A percentile compares a stretch with the other conserved stretches of the same genome.
phyloP scores from a whole-genome alignment of 2,797 vertebrate genomes.

The Anabacerthia variegaticeps region DNA sequence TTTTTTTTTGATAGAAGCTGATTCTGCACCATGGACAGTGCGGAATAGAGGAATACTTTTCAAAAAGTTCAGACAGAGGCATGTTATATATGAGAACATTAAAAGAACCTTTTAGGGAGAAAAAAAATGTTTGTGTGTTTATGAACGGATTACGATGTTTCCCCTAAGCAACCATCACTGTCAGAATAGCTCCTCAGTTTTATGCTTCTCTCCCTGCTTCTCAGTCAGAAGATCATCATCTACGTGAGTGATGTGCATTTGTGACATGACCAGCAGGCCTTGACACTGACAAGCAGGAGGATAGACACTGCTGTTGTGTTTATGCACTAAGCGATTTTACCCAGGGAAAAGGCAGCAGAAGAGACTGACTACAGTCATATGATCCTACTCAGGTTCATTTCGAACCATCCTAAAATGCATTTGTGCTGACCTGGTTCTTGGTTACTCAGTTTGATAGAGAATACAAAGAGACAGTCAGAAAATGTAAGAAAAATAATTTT shows the following conservation, averaged over 20 bases:
- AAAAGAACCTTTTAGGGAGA: not conserved
- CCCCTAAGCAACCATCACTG: not conserved
- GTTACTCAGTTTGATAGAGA: not conserved
- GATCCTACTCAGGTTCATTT: conserved; percentile 11
- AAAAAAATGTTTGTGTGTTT: not conserved
- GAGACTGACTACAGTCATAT: not conserved
- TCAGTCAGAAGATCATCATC: not conserved
- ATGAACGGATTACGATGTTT: not conserved
- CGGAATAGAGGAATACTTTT: not conserved
- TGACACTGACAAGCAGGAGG: conserved; percentile 31
- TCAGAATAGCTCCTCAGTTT: not conserved
- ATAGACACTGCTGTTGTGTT: not conserved
- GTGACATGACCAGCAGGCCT: not conserved
- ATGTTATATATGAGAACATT: not conserved
- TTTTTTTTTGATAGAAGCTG: not conserved
- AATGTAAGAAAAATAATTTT: not conserved
- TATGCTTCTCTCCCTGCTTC: not conserved
- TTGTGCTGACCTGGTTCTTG: not conserved
- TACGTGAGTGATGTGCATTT: not conserved
- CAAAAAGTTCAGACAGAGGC: not conserved
- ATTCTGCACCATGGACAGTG: not conserved
- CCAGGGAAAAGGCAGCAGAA: not conserved
- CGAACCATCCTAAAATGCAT: conserved; percentile 2
- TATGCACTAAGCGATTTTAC: conserved; percentile 21
- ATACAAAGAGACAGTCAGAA: not conserved